phyloP scores from a whole-genome alignment of 2,888 invertebrate genomes.

The Plebejus argus region DNA sequence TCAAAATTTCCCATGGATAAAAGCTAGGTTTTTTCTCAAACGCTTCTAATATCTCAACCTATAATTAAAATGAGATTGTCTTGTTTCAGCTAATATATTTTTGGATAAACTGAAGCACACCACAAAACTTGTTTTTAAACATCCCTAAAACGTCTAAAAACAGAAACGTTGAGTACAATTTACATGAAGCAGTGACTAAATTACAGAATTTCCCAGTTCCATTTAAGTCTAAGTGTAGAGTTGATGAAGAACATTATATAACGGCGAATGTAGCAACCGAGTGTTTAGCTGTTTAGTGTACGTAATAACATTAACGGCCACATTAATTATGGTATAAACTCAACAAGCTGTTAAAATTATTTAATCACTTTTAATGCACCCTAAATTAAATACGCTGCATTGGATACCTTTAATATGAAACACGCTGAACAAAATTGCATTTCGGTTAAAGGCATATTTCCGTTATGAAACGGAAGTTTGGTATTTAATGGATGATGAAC shows the following conservation, averaged over 20 bases:
- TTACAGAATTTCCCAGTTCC: background rate
- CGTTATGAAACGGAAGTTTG: background rate
- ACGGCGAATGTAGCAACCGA: background rate
- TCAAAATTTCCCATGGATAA: no score
- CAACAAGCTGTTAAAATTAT: conserved; percentile 19
- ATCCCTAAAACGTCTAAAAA: background rate
- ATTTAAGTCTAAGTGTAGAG: conserved; percentile 4
- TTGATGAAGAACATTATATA: conserved; percentile 20
- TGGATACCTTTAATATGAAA: conserved; percentile 3
- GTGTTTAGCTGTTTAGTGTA: conserved; percentile 22
- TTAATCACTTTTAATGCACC: conserved; percentile 12
- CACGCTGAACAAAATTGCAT: background rate
- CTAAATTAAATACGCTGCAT: conserved; percentile 9
- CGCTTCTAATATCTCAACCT: no score
- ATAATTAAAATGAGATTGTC: no score
- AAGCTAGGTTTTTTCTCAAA: no score
- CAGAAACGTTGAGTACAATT: conserved; percentile 3
- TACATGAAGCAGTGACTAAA: conserved; percentile 11
- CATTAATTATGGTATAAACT: conserved; percentile 18
- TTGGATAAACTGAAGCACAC: background rate
- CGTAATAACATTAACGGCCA: conserved; percentile 15
- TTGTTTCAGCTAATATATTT: background rate
- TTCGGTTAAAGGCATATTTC: background rate
- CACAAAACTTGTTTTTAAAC: background rate
- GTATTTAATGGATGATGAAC: background rate